Evolutionary conservation across 2,888 invertebrate genomes (phyloP), one percentile per base, ranked within the genome.

Genomic region (Steinernema hermaphroditum): DNA sequence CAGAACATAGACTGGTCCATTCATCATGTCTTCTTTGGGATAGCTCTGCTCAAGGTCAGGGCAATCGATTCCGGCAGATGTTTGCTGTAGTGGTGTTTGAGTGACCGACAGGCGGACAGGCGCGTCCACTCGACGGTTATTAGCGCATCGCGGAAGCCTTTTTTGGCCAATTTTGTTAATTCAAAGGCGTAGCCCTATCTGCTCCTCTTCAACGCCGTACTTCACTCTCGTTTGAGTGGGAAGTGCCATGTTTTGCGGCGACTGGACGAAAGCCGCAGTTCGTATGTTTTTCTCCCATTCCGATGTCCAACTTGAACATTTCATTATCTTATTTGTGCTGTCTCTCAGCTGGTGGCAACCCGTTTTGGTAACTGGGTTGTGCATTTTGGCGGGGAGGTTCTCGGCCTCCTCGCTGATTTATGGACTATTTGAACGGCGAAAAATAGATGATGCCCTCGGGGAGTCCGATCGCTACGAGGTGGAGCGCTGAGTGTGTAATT

Each of bases 11-110:
- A 27, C 54, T 54, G 4, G 46, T 46, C 46, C 46, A 46, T 46
- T 46, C 46, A 46, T 46, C 46, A 46, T 46, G 46, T 46, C 46
- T 46, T 46, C 46, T 46, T 16, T 16, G 16, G 24, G 54, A 22
- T 54, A 27, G 54, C 22, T 14, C 22, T 54, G 37, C 54, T 9
- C 54, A 54, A 54, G 54, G 54, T 54, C 54, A 54, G 9, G 54
- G 27, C 54, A 27, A 54, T 54, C 54, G 54, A 54, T 54, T 54
- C 54, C 54, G 54, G 54, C 54, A 54, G 54, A 54, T 54, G 54
- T 54, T 54, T 54, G 54, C 54, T 27, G 54, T 54, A 27, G 54
- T 46, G 22, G 46, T 16, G 46, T 46, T 46, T 22, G 54, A 22
- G 22, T 54, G 54, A 54, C 54, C 54, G 54, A 24, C 54, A 22